phyloP scores from a whole-genome alignment of 2,797 vertebrate species.

The Thamnophis elegans region DNA sequence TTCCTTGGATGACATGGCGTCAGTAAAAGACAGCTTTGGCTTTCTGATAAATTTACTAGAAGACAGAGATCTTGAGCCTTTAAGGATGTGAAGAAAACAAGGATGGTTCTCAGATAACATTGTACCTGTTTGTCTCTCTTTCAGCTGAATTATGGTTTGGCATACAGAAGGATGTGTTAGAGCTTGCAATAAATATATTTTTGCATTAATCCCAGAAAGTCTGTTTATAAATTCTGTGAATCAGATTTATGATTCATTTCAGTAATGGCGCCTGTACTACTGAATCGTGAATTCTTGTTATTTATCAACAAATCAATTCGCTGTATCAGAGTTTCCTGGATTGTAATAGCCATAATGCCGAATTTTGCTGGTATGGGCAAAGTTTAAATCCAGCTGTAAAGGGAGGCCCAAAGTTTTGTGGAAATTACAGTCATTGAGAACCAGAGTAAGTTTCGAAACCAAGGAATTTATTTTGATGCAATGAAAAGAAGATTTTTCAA shows the following conservation, averaged over 20 bases:
- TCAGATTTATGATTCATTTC: slow-evolving; percentile 57
- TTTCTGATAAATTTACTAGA: slow-evolving; percentile 92
- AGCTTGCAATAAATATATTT: slow-evolving; percentile 47
- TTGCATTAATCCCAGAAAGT: slow-evolving; percentile 51
- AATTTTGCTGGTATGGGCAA: slow-evolving; percentile 30
- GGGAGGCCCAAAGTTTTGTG: slow-evolving; percentile 48
- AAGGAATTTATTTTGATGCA: slow-evolving; percentile 59
- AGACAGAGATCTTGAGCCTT: slow-evolving; percentile 86
- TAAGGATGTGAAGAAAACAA: slow-evolving; percentile 83
- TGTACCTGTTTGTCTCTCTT: slow-evolving; percentile 61
- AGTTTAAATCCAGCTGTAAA: slow-evolving; percentile 39
- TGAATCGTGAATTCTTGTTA: slow-evolving; percentile 67
- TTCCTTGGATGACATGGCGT: slow-evolving; percentile 85
- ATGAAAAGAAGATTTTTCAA: slow-evolving; percentile 52
- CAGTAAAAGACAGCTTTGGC: slow-evolving; percentile 89
- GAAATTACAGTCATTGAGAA: slow-evolving; percentile 63
- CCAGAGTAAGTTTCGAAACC: slow-evolving; percentile 51
- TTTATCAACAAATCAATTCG: slow-evolving; percentile 66
- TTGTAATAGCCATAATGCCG: slow-evolving; percentile 33
- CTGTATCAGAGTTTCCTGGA: slow-evolving; percentile 56
- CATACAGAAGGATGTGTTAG: slow-evolving; percentile 53
- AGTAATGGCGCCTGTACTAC: slow-evolving; percentile 69
- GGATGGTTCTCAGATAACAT: slow-evolving; percentile 33
- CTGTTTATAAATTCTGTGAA: slow-evolving; percentile 58
- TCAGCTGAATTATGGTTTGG: slow-evolving; percentile 56